phyloP scores from a whole-genome alignment of 1,140 invertebrate genomes.

The Drosophila nigromelanica region DNA sequence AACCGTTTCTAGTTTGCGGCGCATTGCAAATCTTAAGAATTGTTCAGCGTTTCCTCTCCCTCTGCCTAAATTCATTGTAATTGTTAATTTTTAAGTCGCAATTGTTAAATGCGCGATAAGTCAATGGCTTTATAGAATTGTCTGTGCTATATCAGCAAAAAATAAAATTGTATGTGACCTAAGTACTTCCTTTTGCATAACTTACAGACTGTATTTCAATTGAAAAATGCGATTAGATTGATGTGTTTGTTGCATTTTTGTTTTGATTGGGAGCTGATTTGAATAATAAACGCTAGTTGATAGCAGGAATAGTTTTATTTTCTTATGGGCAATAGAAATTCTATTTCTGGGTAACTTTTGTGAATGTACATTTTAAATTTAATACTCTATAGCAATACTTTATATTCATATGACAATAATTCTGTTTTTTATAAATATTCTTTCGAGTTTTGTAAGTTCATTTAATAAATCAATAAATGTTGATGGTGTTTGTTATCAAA shows the following conservation, averaged over 20 bases:
- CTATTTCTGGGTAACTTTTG: too few relatives aligned
- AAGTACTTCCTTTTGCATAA: slow-evolving; percentile 16
- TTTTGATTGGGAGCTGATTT: too few relatives aligned
- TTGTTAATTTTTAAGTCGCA: slow-evolving; percentile 24
- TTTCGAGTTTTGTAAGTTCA: too few relatives aligned
- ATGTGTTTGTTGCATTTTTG: neutral
- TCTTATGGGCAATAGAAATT: too few relatives aligned
- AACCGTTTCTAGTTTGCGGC: slow-evolving; percentile 25
- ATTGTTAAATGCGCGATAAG: slow-evolving; percentile 22
- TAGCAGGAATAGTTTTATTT: too few relatives aligned
- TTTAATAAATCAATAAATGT: too few relatives aligned
- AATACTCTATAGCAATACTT: too few relatives aligned
- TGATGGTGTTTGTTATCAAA: too few relatives aligned
- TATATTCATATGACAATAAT: too few relatives aligned
- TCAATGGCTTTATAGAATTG: neutral
- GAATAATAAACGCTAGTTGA: too few relatives aligned
- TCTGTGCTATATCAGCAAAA: slow-evolving; percentile 26
- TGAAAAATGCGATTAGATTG: neutral
- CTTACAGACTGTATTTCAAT: neutral
- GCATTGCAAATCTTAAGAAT: slow-evolving; percentile 14
- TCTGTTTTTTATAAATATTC: too few relatives aligned
- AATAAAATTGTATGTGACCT: slow-evolving; percentile 12
- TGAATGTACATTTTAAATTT: too few relatives aligned
- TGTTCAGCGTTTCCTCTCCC: neutral
- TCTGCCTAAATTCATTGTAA: slow-evolving; percentile 4